Evolutionary conservation across 2,797 vertebrate species (phyloP), one percentile per base, ranked within the genome.

Genomic region (Ctenopoma multispine): DNA sequence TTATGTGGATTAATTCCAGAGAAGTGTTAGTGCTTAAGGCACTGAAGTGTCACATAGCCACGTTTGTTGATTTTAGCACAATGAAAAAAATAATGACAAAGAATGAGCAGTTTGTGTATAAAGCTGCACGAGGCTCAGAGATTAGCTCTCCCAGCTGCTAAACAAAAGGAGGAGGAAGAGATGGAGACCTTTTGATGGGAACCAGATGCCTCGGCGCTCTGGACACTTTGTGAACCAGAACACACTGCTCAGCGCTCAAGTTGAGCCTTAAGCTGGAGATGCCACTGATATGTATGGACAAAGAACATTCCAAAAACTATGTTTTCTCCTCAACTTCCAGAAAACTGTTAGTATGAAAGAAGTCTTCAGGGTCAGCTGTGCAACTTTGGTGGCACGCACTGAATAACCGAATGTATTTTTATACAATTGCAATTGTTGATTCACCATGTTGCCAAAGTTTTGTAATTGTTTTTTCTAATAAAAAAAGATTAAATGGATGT

Each of bases 261-360:
- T 78, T 61, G 71, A 87, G 77, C 90, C 79, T 87, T 69, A 81
- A 86, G 79, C 70, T 87, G 80, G 77, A 87, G 83, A 80, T 66
- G 69, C 90, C 90, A 84, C 90, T 91, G 74, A 91, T 83, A 81
- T 59, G 72, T 84, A 77, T 57, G 72, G 80, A 85, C 77, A 66
- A 75, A 80, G 74, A 89, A 90, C 94, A 95, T 95, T 95, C 94
- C 94, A 92, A 87, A 84, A 81, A 74, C 24, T 55, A 23, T 24
- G 29, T 63, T 64, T 76, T 83, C 67, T 89, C 85, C 88, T 91
- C 83, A 79, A 75, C 79, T 89, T 88, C 87, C 88, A 83, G 88
- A 88, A 80, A 73, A 71, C 74, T 79, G 69, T 75, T 24, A 54
- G 67, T 63, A 44, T 63, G 63, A 80, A 69, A 69, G 55, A 77